phyloP scores from a whole-genome alignment of 2,797 vertebrate genomes.

The Hylomyscus alleni region DNA sequence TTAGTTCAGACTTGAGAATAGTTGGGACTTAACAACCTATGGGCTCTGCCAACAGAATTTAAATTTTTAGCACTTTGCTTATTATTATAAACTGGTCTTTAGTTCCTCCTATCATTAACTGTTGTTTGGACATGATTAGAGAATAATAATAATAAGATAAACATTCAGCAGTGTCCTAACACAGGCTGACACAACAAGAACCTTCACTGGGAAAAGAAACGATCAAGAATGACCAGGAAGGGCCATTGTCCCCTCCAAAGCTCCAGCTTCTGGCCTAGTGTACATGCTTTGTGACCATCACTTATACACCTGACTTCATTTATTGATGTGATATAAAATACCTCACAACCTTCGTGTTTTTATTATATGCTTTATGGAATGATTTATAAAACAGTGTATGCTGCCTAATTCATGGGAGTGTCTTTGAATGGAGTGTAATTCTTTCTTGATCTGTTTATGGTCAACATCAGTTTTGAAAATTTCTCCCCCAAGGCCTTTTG shows the following conservation, averaged over 20 bases:
- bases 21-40: background rate
- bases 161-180: conserved; percentile 32
- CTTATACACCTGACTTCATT: conserved; percentile 6
- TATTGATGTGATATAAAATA: conserved; percentile 53
- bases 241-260: background rate
- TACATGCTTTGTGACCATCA: background rate
- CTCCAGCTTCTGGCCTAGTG: background rate
- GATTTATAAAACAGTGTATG: conserved; percentile 51
- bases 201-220: background rate
- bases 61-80: conserved; percentile 53
- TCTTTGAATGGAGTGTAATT: conserved; percentile 56
- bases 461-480: conserved; percentile 36
- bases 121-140: conserved; percentile 39
- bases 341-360: conserved; percentile 38
- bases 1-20: background rate
- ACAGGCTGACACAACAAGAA: background rate
- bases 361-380: conserved; percentile 47
- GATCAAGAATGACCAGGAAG: background rate
- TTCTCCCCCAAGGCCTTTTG: conserved; percentile 53
- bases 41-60: background rate
- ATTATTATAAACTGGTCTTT: background rate
- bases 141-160: conserved; percentile 51
- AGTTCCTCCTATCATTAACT: conserved; percentile 33
- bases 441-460: conserved; percentile 40
- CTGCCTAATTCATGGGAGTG: conserved; percentile 31